Conservation (phyloP, 2,888 invertebrate species). For the Amphimallon solstitiale region DNA sequence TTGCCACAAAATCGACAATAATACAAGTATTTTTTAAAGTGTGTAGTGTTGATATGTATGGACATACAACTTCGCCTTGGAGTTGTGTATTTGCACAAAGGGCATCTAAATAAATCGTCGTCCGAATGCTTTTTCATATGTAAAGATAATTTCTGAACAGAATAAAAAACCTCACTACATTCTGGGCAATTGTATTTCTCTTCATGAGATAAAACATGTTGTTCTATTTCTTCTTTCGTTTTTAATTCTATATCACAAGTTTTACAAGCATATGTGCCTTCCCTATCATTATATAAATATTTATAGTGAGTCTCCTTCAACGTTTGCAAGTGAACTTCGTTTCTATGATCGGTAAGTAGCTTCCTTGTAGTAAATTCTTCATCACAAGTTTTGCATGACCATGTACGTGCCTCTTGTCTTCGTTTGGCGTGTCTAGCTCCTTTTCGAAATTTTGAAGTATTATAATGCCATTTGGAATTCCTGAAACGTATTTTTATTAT, state of each 20-base stretch:
- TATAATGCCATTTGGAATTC: not conserved
- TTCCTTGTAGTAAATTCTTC: conserved; percentile 7
- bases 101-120: conserved; percentile 54
- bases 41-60: conserved; percentile 57
- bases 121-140: conserved; percentile 55
- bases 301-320: conserved; percentile 38
- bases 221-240: conserved; percentile 15
- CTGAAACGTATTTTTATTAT: conserved; percentile 8
- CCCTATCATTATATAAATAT: conserved; percentile 48
- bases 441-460: too few relatives aligned
- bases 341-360: conserved; percentile 51
- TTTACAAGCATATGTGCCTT: conserved; percentile 41
- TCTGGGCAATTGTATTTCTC: conserved; percentile 48
- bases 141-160: conserved; percentile 55
- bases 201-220: conserved; percentile 9
- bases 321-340: conserved; percentile 37
- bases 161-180: conserved; percentile 55
- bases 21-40: conserved; percentile 62
- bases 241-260: conserved; percentile 36
- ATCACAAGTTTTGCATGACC: conserved; percentile 7
- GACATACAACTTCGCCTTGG: conserved; percentile 52
- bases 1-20: conserved; percentile 67
- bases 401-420: not conserved
- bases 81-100: conserved; percentile 55
- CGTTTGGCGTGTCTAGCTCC: too few relatives aligned